Evolutionary conservation across 1,140 invertebrate species (phyloP).

Genomic region (Brachionus rubens): DNA sequence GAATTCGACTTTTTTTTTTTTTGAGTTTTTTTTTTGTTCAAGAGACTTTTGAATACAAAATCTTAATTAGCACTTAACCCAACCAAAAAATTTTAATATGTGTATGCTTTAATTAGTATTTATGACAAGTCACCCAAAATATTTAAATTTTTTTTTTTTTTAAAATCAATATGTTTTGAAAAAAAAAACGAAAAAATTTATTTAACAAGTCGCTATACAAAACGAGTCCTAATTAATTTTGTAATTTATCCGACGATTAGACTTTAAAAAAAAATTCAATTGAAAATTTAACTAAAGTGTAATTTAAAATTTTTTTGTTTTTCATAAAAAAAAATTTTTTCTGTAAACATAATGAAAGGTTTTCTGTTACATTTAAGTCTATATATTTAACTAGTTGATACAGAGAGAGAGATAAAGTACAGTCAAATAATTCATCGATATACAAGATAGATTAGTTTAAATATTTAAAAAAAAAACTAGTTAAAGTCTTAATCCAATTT

Average conservation of each 20-base stretch:
- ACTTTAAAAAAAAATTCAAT: background rate
- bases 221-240: conserved; percentile 29
- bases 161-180: background rate
- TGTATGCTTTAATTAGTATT: no score
- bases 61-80: conserved; percentile 33
- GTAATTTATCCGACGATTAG: conserved; percentile 20
- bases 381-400: background rate
- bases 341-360: conserved; percentile 1
- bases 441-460: conserved; percentile 36
- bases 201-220: background rate
- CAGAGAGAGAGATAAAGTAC: background rate
- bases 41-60: background rate
- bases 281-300: background rate
- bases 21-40: no score
- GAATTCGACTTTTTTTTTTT: no score
- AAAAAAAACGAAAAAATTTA: background rate
- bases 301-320: no score
- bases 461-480: conserved; percentile 1
- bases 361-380: background rate
- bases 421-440: conserved; percentile 32
- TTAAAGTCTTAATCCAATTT: conserved; percentile 33
- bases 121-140: conserved; percentile 38
- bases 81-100: background rate
- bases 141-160: conserved; percentile 5
- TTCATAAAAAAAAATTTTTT: conserved; percentile 1